phyloP scores from a whole-genome alignment of 2,888 invertebrate species.

The Alsophila aescularia region DNA sequence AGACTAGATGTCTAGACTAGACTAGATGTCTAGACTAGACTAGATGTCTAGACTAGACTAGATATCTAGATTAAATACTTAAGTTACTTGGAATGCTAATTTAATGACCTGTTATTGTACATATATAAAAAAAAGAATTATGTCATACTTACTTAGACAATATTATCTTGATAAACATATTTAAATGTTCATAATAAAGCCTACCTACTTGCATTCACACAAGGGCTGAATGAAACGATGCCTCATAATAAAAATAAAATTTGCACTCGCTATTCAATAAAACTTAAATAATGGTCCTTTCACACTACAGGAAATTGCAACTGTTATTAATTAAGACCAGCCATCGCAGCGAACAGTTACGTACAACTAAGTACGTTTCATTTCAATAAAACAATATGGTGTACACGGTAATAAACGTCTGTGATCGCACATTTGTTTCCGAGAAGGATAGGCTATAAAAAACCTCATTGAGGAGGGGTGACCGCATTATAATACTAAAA shows the following conservation, averaged over 20 bases:
- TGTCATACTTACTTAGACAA: no score
- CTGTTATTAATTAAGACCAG: constrained; percentile 39
- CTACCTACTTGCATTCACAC: not conserved
- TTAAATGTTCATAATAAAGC: no score
- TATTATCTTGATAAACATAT: no score
- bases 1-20: no score
- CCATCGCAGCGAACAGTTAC: constrained; percentile 23
- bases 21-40: no score
- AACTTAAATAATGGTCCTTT: constrained; percentile 34
- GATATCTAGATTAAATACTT: no score
- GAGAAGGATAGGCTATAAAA: constrained; percentile 68
- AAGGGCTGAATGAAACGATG: constrained; percentile 3
- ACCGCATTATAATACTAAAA: constrained; percentile 80
- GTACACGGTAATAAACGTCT: constrained; percentile 43
- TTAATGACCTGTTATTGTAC: no score
- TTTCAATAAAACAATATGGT: constrained; percentile 50
- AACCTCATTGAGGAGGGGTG: constrained; percentile 60
- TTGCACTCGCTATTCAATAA: constrained; percentile 23
- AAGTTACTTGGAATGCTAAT: no score
- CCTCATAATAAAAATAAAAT: constrained; percentile 19
- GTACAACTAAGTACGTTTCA: constrained; percentile 38
- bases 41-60: no score
- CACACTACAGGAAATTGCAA: constrained; percentile 47
- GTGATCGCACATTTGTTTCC: constrained; percentile 62
- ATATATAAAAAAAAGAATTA: no score